These are phyloP conservation scores for Synergus gifuensis DNA, from an alignment of 2,888 invertebrate genomes.

Conservation along the genomic window DNA sequence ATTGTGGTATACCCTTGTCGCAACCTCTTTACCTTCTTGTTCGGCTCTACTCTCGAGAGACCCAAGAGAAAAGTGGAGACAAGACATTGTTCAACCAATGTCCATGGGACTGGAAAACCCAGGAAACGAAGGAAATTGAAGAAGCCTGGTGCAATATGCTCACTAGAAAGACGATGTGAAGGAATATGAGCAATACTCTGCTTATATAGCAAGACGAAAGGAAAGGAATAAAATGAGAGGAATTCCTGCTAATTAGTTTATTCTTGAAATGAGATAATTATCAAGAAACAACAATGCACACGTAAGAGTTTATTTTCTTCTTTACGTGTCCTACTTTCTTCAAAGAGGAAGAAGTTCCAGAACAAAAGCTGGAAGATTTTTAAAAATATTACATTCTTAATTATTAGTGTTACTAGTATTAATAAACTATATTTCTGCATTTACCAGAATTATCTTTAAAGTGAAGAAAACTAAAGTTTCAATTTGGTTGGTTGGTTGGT, in stretches of 20 bases:
- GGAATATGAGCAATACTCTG: neutral
- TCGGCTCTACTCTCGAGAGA: conserved; percentile 4
- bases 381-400: neutral
- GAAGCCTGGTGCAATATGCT: conserved; percentile 50
- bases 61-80: conserved; percentile 11
- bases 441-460: too few relatives aligned
- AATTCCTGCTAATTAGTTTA: neutral
- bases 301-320: neutral
- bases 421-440: neutral
- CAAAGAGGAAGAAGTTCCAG: neutral
- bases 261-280: too few relatives aligned
- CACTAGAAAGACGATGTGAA: conserved; percentile 28
- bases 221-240: neutral
- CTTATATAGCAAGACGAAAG: neutral
- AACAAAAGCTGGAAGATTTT: neutral
- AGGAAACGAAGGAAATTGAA: conserved; percentile 67
- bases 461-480: too few relatives aligned
- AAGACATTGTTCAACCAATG: conserved; percentile 56
- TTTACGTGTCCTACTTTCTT: neutral
- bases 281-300: neutral
- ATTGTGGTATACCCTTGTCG: neutral
- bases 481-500: too few relatives aligned
- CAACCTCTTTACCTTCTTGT: neutral
- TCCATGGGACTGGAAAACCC: conserved; percentile 59
- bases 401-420: neutral